Evolutionary conservation across 2,797 vertebrate genomes (phyloP).

Genomic region (Sitta carolinensis): DNA sequence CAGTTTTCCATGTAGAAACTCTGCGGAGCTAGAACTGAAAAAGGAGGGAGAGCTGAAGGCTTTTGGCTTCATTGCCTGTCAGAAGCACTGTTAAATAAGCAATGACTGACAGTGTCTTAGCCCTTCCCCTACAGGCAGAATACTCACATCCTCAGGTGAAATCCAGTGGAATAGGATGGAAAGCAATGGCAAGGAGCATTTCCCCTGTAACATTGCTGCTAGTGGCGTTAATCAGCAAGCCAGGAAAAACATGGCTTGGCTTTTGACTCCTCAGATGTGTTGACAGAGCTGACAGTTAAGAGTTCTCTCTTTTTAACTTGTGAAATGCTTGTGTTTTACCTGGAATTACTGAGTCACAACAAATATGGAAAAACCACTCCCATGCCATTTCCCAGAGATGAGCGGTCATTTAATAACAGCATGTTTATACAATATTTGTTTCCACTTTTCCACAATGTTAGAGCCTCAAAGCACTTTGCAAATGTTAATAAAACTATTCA

Average conservation of each 20-base stretch:
- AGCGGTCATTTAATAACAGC: conserved; percentile 44
- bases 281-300: conserved; percentile 51
- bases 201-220: rapidly evolving
- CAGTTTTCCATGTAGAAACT: not conserved
- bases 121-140: not conserved
- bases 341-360: conserved; percentile 64
- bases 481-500: conserved; percentile 6
- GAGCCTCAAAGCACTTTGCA: conserved; percentile 18
- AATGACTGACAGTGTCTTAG: not conserved
- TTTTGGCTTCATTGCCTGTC: not conserved
- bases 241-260: conserved; percentile 16
- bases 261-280: conserved; percentile 13
- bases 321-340: conserved; percentile 40
- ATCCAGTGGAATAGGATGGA: not conserved
- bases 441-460: not conserved
- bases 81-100: not conserved
- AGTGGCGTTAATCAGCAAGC: not conserved
- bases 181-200: not conserved
- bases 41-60: not conserved
- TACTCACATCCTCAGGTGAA: not conserved
- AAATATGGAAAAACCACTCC: conserved; percentile 58
- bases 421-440: conserved; percentile 40
- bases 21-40: not conserved
- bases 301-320: conserved; percentile 41
- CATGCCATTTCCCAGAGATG: conserved; percentile 58